Base-by-base conservation (phyloP, 2,797 vertebrate genomes). In the Leptoclinus maculatus region DNA sequence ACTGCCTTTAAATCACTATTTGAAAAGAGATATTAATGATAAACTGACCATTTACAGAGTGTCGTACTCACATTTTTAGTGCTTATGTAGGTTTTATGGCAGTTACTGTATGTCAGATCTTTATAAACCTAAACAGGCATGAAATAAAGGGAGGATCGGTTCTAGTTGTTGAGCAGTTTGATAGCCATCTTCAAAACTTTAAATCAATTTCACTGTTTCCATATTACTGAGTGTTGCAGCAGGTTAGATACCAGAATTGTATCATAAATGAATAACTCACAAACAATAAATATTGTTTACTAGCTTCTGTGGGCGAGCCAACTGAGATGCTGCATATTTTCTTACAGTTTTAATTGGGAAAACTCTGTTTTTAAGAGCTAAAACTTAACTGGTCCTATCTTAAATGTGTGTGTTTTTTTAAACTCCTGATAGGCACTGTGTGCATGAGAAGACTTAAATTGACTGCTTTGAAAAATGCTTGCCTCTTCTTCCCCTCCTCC, bases 371-470 rank as follows among this genome's bases (percentile, higher is more conserved):
- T 34, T 17, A 74, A 81, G 56, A 69, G 39, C 71, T 58, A 21
- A 70, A 60, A 67, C 17, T 49, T 73, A 66, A 83, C 58, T 41
- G 2, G 36, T 72, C 41, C 32, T 66, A 57, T 75, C 34, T 64
- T 67, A 1, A 53, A 51, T 58, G 53, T 67, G 57, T 43, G 56
- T 54, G 59, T 53, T 56, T 68, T 12, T 45, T 23, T 71, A 11
- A 11, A 79, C 47, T n/a, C 70, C 54, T 56, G 29, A 71, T 41
- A 71, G 57, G 19, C 25, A 73, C 60, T 77, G 53, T 57, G 62
- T 83, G 88, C 87, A 89, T 82, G 81, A 82, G 75, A 81, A 69
- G 16, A 75, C 82, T 83, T 83, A 29, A 86, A 83, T 32, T 62
- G 56, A 78, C 64, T 84, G 71, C 66, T 69, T 73, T 69, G 57